Percentiles rank a stretch among this genome's conserved stretches.
Conservation (phyloP, 2,888 invertebrate species). For the Bursaphelenchus okinawaensis region DNA sequence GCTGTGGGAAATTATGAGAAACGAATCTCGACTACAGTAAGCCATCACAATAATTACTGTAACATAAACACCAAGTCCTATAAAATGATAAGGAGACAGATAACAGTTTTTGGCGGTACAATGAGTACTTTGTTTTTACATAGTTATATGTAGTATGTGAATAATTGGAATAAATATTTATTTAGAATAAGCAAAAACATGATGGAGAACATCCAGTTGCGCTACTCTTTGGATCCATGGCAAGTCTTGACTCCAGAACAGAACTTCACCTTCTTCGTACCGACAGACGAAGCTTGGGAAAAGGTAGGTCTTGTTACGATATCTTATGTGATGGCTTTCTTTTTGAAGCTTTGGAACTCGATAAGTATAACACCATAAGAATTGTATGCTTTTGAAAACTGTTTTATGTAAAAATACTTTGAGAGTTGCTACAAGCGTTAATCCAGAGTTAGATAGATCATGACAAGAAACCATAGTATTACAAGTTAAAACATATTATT, state of each 20-base stretch:
- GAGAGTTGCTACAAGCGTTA: background rate
- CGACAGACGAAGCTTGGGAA: conserved; percentile 82
- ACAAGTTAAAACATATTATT: no score
- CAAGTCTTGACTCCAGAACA: conserved; percentile 57
- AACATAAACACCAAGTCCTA: background rate
- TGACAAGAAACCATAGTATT: conserved; percentile 1
- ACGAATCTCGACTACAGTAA: conserved; percentile 51
- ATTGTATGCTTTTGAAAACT: background rate
- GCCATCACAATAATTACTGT: conserved; percentile 10
- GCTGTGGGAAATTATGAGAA: conserved; percentile 53
- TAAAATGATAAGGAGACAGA: no score
- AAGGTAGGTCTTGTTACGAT: no score
- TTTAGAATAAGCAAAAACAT: conserved; percentile 27
- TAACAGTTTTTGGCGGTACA: no score
- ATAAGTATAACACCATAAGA: background rate
- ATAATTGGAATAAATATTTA: no score
- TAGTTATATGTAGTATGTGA: no score
- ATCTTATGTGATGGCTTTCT: background rate
- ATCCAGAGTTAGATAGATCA: background rate
- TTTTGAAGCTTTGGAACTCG: background rate
- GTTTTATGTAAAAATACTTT: conserved; percentile 3
- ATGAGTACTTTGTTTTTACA: no score
- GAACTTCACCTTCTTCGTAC: conserved; percentile 82
- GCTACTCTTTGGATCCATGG: conserved; percentile 57
- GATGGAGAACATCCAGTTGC: conserved; percentile 49